Conservation (phyloP, 2,888 invertebrate genomes). For the Seira ritae region DNA sequence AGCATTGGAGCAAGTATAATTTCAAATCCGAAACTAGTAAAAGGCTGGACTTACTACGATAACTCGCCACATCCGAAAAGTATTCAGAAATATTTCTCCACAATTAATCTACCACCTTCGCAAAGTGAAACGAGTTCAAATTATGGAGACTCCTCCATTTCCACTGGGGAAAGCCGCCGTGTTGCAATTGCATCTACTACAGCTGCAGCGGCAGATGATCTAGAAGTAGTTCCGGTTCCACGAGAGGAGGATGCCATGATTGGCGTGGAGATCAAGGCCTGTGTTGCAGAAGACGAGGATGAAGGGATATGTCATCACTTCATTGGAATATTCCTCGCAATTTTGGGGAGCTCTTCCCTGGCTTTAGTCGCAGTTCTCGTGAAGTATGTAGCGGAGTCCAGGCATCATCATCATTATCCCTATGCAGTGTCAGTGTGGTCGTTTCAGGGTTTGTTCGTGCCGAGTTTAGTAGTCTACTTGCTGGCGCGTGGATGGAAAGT, state of each 20-base stretch:
- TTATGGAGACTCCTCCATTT: background rate
- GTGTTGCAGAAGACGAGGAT: conserved; percentile 14
- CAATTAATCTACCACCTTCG: conserved; percentile 19
- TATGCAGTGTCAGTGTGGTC: conserved; percentile 53
- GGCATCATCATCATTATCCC: conserved; percentile 56
- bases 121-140: too few species aligned
- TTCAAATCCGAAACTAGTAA: conserved; percentile 62
- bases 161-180: background rate
- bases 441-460: conserved; percentile 55
- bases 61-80: conserved; percentile 25
- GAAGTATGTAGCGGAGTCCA: conserved; percentile 11
- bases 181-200: too few species aligned
- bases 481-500: background rate
- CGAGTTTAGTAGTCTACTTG: conserved; percentile 27
- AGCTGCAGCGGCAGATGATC: conserved; percentile 14
- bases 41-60: conserved; percentile 55
- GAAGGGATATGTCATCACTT: background rate
- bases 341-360: conserved; percentile 43
- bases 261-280: conserved; percentile 39
- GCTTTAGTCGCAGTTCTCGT: conserved; percentile 42
- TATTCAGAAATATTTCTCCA: conserved; percentile 38
- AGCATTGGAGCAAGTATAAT: conserved; percentile 56
- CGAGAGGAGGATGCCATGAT: conserved; percentile 3
- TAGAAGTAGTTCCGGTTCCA: background rate
- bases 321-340: conserved; percentile 49